These are phyloP conservation scores for Dicerorhinus sumatrensis DNA, from an alignment of 2,113 vertebrate species.

Conservation along the genomic window DNA sequence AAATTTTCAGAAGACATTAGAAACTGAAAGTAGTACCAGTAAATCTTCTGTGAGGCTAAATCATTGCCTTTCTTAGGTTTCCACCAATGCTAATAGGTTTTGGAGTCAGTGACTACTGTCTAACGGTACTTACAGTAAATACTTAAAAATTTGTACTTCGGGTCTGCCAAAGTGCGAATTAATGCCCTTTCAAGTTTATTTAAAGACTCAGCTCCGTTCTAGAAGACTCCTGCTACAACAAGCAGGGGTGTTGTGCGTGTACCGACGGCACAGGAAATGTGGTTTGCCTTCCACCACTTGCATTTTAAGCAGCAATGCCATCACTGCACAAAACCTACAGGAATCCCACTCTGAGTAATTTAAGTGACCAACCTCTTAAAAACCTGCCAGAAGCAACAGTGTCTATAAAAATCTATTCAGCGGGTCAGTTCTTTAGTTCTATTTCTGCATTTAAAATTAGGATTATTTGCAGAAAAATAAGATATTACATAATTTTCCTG, in stretches of 20 bases:
- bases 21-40: background rate
- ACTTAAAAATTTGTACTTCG: slow-evolving; percentile 80
- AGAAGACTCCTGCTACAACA: slow-evolving; percentile 71
- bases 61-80: slow-evolving; percentile 19
- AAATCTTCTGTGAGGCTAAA: background rate
- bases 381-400: slow-evolving; percentile 67
- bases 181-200: slow-evolving; percentile 79
- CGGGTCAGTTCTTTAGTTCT: slow-evolving; percentile 37
- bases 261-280: slow-evolving; percentile 70
- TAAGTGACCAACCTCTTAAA: slow-evolving; percentile 76
- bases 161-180: slow-evolving; percentile 77
- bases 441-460: slow-evolving; percentile 57
- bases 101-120: slow-evolving; percentile 58
- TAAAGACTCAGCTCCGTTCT: slow-evolving; percentile 71
- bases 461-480: slow-evolving; percentile 35
- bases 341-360: slow-evolving; percentile 68
- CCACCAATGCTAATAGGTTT: background rate
- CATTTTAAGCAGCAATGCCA: slow-evolving; percentile 62
- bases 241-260: slow-evolving; percentile 62
- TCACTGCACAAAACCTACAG: slow-evolving; percentile 60
- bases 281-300: slow-evolving; percentile 64
- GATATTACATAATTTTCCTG: background rate
- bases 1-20: background rate
- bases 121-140: slow-evolving; percentile 75
- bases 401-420: slow-evolving; percentile 60